phyloP scores from a whole-genome alignment of 2,888 invertebrate genomes.

The Cheilosia impressa region DNA sequence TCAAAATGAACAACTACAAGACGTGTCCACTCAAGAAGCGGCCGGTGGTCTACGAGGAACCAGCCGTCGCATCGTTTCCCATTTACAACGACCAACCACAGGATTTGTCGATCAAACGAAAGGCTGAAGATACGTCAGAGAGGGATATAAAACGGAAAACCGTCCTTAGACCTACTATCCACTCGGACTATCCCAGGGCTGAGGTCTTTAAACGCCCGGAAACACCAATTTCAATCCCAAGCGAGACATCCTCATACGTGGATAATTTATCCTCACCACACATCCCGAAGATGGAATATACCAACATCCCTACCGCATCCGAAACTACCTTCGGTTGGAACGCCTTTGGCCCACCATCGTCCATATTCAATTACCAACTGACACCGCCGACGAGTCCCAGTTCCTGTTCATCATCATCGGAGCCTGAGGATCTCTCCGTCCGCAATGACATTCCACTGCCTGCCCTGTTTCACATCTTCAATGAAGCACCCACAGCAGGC shows the following conservation, averaged over 20 bases:
- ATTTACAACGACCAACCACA: conserved; percentile 79
- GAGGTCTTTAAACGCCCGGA: too few relatives aligned
- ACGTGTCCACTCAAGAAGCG: conserved; percentile 96
- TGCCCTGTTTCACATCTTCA: conserved; percentile 80
- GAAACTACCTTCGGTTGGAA: too few relatives aligned
- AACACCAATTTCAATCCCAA: too few relatives aligned
- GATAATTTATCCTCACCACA: too few relatives aligned
- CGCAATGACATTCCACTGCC: conserved; percentile 82
- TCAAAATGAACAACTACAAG: conserved; percentile 90
- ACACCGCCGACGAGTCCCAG: conserved; percentile 82
- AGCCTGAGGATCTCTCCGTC: conserved; percentile 82
- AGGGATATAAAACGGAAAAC: conserved; percentile 79
- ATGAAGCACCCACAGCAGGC: conserved; percentile 76
- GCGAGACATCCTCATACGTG: too few relatives aligned
- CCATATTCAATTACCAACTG: conserved; percentile 78
- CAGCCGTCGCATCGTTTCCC: conserved; percentile 85
- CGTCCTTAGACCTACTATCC: conserved; percentile 76
- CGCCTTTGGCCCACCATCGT: conserved; percentile 75
- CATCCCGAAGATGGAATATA: too few relatives aligned
- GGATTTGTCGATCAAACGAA: conserved; percentile 82
- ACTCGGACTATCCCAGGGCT: too few relatives aligned
- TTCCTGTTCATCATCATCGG: conserved; percentile 79
- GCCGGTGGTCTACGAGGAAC: conserved; percentile 89
- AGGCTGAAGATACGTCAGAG: conserved; percentile 74
- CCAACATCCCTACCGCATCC: too few relatives aligned